A percentile compares a stretch with the other conserved stretches of the same genome.
Conservation (phyloP, 2,797 vertebrate genomes). For the Dendrocincla fuliginosa region DNA sequence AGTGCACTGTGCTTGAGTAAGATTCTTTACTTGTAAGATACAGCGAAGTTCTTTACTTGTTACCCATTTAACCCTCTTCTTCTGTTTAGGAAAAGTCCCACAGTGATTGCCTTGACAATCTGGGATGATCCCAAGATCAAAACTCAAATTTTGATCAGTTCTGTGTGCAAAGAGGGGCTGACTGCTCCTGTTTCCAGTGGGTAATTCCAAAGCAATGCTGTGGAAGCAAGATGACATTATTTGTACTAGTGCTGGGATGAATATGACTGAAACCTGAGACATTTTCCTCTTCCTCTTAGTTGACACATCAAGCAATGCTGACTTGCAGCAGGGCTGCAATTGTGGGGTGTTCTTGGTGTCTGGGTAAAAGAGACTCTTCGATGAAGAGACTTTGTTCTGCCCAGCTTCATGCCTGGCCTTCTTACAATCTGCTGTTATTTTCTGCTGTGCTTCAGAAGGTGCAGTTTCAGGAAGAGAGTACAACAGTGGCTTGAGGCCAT, state of each 20-base stretch:
- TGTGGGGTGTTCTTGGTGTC: not conserved
- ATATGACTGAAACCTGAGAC: not conserved
- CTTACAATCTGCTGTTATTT: conserved; percentile 14
- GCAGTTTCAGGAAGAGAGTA: conserved; percentile 19
- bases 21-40: not conserved
- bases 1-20: not conserved
- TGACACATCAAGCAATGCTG: not conserved
- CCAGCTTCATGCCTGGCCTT: not conserved
- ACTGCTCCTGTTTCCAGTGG: not conserved
- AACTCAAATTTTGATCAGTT: not conserved
- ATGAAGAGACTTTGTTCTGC: not conserved
- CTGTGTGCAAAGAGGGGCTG: not conserved
- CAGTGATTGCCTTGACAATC: not conserved
- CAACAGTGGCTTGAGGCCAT: conserved; percentile 41
- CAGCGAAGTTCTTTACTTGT: not conserved
- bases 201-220: not conserved
- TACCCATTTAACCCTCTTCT: not conserved
- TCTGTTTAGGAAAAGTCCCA: not conserved
- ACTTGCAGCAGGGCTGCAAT: not conserved
- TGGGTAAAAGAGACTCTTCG: not conserved
- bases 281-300: not conserved
- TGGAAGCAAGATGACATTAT: not conserved
- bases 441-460: conserved; percentile 15
- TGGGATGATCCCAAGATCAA: not conserved
- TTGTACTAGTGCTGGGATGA: not conserved